A percentile compares a stretch with the other conserved stretches of the same genome.
Conservation (phyloP, 2,113 vertebrate species). For the Brachypteracias leptosomus region DNA sequence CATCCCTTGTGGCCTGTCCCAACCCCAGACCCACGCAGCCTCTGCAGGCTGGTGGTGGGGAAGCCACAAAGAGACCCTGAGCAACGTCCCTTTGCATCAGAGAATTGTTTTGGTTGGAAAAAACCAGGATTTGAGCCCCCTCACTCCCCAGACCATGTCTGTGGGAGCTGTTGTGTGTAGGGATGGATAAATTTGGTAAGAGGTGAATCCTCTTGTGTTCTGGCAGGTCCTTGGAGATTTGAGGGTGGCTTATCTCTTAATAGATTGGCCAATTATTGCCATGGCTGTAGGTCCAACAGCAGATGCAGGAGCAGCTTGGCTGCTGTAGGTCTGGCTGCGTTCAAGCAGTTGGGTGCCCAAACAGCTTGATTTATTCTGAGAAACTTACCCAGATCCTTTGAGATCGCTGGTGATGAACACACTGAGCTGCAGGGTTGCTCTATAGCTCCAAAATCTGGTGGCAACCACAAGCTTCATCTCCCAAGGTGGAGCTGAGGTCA, state of each 20-base stretch:
- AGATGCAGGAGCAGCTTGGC: too few relatives aligned
- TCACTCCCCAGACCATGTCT: rapidly evolving
- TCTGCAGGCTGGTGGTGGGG: rapidly evolving
- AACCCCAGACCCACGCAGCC: background rate
- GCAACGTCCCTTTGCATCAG: background rate
- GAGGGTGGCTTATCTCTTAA: background rate
- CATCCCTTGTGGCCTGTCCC: too few relatives aligned
- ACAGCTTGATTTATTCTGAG: too few relatives aligned
- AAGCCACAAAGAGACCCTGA: background rate
- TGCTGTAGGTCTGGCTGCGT: too few relatives aligned
- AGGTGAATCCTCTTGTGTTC: background rate
- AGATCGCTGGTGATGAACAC: too few relatives aligned
- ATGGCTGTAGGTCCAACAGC: background rate
- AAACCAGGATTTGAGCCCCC: background rate
- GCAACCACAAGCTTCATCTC: background rate
- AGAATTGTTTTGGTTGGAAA: background rate
- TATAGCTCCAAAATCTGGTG: too few relatives aligned
- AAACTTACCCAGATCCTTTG: background rate
- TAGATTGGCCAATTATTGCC: too few relatives aligned
- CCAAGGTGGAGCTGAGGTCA: too few relatives aligned
- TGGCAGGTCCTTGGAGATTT: too few relatives aligned
- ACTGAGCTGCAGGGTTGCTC: too few relatives aligned
- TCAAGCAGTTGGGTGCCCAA: too few relatives aligned
- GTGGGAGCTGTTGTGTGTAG: background rate
- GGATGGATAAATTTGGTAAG: background rate